phyloP scores from a whole-genome alignment of 2,888 invertebrate species.

The Heteromyza rotundicornis region DNA sequence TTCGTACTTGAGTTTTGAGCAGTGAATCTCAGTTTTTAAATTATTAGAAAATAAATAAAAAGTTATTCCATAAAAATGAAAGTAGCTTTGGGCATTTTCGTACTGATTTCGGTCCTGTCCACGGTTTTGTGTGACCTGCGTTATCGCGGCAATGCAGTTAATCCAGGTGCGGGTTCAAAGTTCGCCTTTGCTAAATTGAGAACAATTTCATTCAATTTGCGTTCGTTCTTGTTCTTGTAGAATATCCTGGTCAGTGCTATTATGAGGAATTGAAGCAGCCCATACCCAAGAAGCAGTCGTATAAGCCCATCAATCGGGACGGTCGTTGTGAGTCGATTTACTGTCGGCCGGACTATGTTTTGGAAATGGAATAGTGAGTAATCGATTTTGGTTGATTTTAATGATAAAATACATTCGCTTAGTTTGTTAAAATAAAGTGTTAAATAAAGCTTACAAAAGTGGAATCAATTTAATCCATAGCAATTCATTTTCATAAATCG shows the following conservation, averaged over 20 bases:
- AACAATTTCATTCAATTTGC: neutral
- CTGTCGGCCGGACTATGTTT: conserved; percentile 50
- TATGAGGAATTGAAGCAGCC: conserved; percentile 51
- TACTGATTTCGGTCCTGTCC: conserved; percentile 29
- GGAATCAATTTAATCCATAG: too few relatives aligned
- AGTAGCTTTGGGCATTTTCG: conserved; percentile 7
- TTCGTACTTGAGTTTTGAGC: neutral
- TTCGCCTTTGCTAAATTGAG: neutral
- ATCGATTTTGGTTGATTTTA: neutral
- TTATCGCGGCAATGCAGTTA: conserved; percentile 52
- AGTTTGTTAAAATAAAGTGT: too few relatives aligned
- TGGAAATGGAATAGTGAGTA: conserved; percentile 49
- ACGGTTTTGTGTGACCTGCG: conserved; percentile 40
- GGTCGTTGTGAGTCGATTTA: conserved; percentile 48
- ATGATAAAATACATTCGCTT: too few relatives aligned
- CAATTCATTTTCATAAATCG: too few relatives aligned
- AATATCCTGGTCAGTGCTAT: conserved; percentile 54
- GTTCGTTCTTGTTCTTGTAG: conserved; percentile 26
- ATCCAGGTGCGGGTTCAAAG: conserved; percentile 41
- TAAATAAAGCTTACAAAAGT: too few relatives aligned
- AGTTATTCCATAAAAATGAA: conserved; percentile 20
- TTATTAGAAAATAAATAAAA: neutral
- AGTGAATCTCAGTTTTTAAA: neutral
- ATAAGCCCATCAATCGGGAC: conserved; percentile 51
- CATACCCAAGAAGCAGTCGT: conserved; percentile 51